Conservation (phyloP, 2,113 vertebrate genomes). For the Lamprologus speciosus region DNA sequence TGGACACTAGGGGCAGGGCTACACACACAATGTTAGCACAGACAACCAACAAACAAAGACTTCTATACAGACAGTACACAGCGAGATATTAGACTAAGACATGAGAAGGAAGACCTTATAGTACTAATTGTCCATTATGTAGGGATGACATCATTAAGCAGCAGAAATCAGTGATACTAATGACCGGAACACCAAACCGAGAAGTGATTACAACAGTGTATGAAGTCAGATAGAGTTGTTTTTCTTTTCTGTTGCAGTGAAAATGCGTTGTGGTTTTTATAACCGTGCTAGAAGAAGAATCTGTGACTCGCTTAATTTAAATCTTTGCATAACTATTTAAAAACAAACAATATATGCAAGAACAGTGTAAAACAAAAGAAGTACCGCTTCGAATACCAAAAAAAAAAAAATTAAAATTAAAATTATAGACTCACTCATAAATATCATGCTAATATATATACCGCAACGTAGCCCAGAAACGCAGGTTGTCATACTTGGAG, state of each 20-base stretch:
- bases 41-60: slow-evolving; percentile 9
- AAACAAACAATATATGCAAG: slow-evolving; percentile 56
- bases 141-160: slow-evolving; percentile 42
- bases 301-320: neutral
- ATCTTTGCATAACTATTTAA: slow-evolving; percentile 48
- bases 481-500: slow-evolving; percentile 35
- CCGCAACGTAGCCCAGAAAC: slow-evolving; percentile 37
- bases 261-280: slow-evolving; percentile 16
- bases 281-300: neutral
- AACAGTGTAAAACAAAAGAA: slow-evolving; percentile 46
- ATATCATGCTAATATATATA: slow-evolving; percentile 64
- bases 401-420: neutral
- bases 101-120: slow-evolving; percentile 38
- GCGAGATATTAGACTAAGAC: slow-evolving; percentile 23
- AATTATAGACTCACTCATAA: slow-evolving; percentile 51
- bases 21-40: slow-evolving; percentile 40
- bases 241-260: neutral
- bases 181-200: neutral
- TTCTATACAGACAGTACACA: slow-evolving; percentile 40
- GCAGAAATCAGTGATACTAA: slow-evolving; percentile 21
- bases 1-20: slow-evolving; percentile 47
- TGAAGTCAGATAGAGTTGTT: neutral
- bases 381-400: slow-evolving; percentile 37
- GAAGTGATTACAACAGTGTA: slow-evolving; percentile 17
- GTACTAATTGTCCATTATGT: slow-evolving; percentile 12